Percentiles rank a stretch among this genome's conserved stretches.
phyloP scores from a whole-genome alignment of 2,113 vertebrate species.

The Apus apus region DNA sequence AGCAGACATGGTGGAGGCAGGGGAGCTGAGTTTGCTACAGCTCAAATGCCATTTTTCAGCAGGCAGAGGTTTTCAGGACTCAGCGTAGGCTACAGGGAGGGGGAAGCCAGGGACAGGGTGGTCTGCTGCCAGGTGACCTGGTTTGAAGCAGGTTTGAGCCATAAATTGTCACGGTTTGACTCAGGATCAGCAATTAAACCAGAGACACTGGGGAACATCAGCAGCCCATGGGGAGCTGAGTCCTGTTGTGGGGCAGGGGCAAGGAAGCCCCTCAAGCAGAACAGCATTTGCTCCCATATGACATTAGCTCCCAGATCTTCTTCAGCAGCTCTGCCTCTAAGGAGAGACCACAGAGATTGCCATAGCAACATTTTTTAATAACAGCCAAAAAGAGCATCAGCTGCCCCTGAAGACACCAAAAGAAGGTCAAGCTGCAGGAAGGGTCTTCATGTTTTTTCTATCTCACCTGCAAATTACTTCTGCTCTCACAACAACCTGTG shows the following conservation, averaged over 20 bases:
- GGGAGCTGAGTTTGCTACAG: neutral
- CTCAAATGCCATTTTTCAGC: neutral
- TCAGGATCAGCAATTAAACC: no score
- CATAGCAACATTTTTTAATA: neutral
- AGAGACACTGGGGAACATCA: neutral
- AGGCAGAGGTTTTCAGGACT: neutral
- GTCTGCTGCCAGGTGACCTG: neutral
- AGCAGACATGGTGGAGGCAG: neutral
- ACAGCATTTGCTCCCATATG: neutral
- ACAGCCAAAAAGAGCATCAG: neutral
- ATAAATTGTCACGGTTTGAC: no score
- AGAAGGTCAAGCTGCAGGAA: neutral
- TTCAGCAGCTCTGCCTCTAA: neutral
- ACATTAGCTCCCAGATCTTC: neutral
- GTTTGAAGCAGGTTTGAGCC: no score
- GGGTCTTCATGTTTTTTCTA: neutral
- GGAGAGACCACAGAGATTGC: neutral
- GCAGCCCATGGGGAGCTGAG: neutral
- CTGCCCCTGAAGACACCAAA: neutral
- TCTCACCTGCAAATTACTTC: neutral
- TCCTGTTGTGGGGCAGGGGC: rapidly evolving
- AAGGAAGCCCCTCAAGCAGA: neutral
- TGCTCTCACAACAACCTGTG: neutral
- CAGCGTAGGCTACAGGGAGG: rapidly evolving
- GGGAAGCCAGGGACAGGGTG: neutral